Evolutionary conservation across 2,888 invertebrate species (phyloP).

Genomic region (Tenthredo amoena): DNA sequence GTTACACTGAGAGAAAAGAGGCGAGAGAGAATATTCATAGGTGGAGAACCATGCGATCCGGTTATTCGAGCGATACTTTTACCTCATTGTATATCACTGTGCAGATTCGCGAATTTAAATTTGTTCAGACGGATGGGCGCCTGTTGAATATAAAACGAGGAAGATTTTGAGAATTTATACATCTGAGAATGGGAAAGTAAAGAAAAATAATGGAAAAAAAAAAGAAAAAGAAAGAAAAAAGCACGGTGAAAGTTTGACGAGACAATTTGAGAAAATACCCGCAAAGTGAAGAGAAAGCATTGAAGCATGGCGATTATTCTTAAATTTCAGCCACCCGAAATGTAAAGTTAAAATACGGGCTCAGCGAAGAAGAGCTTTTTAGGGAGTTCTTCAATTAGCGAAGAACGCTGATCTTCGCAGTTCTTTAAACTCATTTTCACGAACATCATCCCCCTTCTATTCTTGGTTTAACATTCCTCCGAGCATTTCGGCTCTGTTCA

Average conservation of each 20-base stretch:
- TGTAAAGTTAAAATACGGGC: conserved; percentile 12
- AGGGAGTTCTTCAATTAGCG: conserved; percentile 17
- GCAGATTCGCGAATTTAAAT: not conserved
- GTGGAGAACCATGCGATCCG: too few relatives aligned
- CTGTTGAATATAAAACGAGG: not conserved
- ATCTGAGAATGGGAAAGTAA: not conserved
- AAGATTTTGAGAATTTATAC: not conserved
- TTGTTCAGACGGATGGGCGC: not conserved
- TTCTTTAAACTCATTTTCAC: conserved; percentile 12
- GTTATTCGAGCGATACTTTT: not conserved
- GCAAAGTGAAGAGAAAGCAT: conserved; percentile 18
- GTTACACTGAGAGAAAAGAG: not conserved
- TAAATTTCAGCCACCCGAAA: conserved; percentile 13
- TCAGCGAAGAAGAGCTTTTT: conserved; percentile 3
- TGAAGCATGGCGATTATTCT: conserved; percentile 5
- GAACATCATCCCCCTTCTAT: not conserved
- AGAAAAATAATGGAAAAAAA: not conserved
- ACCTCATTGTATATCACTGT: not conserved
- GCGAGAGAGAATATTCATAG: not conserved
- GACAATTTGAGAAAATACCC: conserved; percentile 3
- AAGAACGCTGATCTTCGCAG: conserved; percentile 6
- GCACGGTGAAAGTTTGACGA: not conserved
- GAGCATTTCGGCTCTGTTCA: not conserved
- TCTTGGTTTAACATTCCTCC: not conserved
- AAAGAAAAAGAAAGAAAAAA: not conserved